Base-by-base conservation (phyloP, 2,113 vertebrate species). In the Tupaia tana region DNA sequence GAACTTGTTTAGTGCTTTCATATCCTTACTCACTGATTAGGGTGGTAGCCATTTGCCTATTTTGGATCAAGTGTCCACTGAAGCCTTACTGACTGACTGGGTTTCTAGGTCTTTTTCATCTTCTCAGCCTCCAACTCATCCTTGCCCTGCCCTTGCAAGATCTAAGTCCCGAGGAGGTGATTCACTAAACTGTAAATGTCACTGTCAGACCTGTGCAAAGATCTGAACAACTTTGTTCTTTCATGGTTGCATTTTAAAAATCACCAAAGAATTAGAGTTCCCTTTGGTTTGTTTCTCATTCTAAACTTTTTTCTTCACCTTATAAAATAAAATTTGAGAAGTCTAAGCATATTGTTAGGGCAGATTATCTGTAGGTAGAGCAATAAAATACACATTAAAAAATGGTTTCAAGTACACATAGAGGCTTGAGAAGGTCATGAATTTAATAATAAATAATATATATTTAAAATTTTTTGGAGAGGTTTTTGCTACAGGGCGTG, bases 261-360 rank as follows among this genome's bases (percentile, higher is more conserved):
- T 27, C 54, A 95, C 59, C 56, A 87, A 71, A 89, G 75, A 9
- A 89, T 31, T 70, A 75, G 5, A 25, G 15, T 74, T 81, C 54
- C 31, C 9, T 77, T n/a, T 92, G 59, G 22, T 90, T 81, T 81
- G 29, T 90, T 77, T 93, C 43, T 91, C 61, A 74, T 24, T 89
- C 69, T 89, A 79, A 89, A 66, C 9, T 34, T 52, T 79, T 58
- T 73, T 74, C 78, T 79, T 59, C 70, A 64, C 80, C 29, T 63
- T 86, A 59, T 95, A 86, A 93, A 58, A 73, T 78, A 89, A 89
- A 95, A 93, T 89, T 56, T 59, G 22, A 69, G 43, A 10, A 69
- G 14, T 24, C 59, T 89, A 83, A 91, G 29, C 9, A 14, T 64
- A 74, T 79, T 25, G 91, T 69, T 16, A 83, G 13, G n/a, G 56